Evolutionary conservation across 2,113 vertebrate genomes (phyloP).

Genomic region (Protobothrops mucrosquamatus): DNA sequence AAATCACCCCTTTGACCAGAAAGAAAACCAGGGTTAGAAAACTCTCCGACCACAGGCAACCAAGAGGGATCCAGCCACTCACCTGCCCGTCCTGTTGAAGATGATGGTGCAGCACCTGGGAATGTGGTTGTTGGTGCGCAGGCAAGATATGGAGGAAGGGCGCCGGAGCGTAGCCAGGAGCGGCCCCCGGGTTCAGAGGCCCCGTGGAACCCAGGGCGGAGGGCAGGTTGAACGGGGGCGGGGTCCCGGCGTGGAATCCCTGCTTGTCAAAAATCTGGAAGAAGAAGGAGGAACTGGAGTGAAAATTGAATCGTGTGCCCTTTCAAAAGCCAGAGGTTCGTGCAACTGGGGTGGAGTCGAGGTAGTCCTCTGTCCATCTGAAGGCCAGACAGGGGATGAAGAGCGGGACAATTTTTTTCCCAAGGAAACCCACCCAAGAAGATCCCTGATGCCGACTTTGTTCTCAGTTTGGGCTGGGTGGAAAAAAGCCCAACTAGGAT

Average conservation of each 20-base stretch:
- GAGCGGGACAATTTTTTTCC: not conserved
- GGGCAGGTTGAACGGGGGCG: constrained; percentile 90
- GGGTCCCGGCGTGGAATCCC: constrained; percentile 93
- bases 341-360: not conserved
- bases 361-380: not conserved
- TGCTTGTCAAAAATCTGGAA: constrained; percentile 92
- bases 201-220: constrained; percentile 89
- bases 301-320: too few species aligned
- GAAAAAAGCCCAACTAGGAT: not conserved
- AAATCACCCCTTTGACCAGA: not conserved
- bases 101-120: constrained; percentile 91
- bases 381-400: not conserved
- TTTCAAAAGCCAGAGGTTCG: too few species aligned
- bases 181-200: constrained; percentile 84
- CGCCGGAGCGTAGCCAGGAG: constrained; percentile 84
- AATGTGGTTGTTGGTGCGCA: constrained; percentile 93
- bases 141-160: constrained; percentile 93
- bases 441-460: too few species aligned
- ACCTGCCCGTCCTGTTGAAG: constrained; percentile 79
- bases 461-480: too few species aligned
- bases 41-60: not conserved
- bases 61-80: constrained; percentile 27
- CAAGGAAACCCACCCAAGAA: not conserved
- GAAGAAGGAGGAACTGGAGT: not conserved
- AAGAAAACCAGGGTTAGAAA: not conserved